A percentile compares a stretch with the other conserved stretches of the same genome.
These are phyloP conservation scores for Odontamblyopus lacepedii DNA, from an alignment of 2,797 vertebrate species.

Conservation along the genomic window DNA sequence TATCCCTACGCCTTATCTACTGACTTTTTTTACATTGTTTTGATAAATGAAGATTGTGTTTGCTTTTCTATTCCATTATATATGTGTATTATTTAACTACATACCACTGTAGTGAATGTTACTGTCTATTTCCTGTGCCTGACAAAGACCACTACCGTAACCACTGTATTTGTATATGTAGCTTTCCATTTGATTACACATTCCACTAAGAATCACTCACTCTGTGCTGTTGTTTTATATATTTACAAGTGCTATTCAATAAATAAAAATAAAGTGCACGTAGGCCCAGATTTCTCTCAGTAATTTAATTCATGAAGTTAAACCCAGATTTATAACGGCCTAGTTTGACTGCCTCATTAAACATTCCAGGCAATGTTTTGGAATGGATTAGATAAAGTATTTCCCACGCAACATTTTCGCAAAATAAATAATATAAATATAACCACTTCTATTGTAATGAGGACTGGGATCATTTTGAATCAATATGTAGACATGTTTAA, in stretches of 20 bases:
- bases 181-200: constrained; percentile 66
- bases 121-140: constrained; percentile 43
- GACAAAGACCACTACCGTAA: constrained; percentile 28
- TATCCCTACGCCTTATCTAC: constrained; percentile 33
- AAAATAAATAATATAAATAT: too few species aligned
- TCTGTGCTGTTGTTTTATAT: background rate
- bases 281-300: too few species aligned
- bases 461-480: too few species aligned
- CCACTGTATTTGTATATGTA: constrained; percentile 58
- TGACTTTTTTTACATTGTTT: constrained; percentile 43
- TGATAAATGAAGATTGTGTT: constrained; percentile 52
- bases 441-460: too few species aligned
- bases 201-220: constrained; percentile 9
- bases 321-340: too few species aligned
- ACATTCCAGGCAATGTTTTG: too few species aligned
- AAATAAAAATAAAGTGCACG: background rate
- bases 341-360: too few species aligned
- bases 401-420: too few species aligned
- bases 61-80: constrained; percentile 48
- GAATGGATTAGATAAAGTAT: too few species aligned
- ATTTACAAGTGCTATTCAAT: background rate
- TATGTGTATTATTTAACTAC: constrained; percentile 54
- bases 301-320: too few species aligned
- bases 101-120: background rate
- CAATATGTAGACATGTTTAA: too few species aligned